Evolutionary conservation across 1,140 invertebrate species (phyloP).

Genomic region (Halesus radiatus): DNA sequence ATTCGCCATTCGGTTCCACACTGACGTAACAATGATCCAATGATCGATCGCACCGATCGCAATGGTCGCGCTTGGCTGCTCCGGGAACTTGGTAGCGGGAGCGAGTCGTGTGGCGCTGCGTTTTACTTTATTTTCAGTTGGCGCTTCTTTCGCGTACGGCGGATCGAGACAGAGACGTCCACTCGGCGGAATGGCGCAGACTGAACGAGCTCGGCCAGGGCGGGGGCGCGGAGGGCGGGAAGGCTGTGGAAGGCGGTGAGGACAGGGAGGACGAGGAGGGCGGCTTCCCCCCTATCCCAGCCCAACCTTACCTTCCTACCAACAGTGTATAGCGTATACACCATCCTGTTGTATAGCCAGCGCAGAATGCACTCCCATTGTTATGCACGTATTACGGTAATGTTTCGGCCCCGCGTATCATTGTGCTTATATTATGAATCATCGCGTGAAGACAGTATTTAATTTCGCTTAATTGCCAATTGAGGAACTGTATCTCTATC

Average conservation of each 20-base stretch:
- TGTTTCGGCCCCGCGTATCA: conserved; percentile 25
- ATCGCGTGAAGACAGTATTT: conserved; percentile 8
- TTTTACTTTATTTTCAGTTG: conserved; percentile 12
- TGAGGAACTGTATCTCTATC: background rate
- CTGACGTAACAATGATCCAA: conserved; percentile 12
- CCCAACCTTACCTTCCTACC: background rate
- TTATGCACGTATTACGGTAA: conserved; percentile 21
- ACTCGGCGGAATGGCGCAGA: conserved; percentile 37
- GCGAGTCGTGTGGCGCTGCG: background rate
- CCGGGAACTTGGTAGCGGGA: background rate
- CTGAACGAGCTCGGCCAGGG: conserved; percentile 32
- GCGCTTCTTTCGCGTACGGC: conserved; percentile 9
- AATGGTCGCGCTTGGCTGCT: conserved; percentile 19
- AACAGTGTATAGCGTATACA: too few species aligned
- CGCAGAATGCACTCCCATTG: conserved; percentile 15
- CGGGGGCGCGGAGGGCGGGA: conserved; percentile 14
- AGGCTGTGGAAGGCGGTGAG: background rate
- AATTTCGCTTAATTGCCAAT: conserved; percentile 22
- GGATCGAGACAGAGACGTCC: conserved; percentile 30
- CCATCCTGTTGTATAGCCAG: background rate
- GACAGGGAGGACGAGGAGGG: background rate
- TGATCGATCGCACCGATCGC: background rate
- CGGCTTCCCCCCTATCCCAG: background rate
- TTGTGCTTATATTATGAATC: conserved; percentile 12
- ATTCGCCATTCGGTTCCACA: background rate